Evolutionary conservation across 2,113 vertebrate species (phyloP), one percentile per base, ranked within the genome.

Genomic region (Cephalopterus ornatus): DNA sequence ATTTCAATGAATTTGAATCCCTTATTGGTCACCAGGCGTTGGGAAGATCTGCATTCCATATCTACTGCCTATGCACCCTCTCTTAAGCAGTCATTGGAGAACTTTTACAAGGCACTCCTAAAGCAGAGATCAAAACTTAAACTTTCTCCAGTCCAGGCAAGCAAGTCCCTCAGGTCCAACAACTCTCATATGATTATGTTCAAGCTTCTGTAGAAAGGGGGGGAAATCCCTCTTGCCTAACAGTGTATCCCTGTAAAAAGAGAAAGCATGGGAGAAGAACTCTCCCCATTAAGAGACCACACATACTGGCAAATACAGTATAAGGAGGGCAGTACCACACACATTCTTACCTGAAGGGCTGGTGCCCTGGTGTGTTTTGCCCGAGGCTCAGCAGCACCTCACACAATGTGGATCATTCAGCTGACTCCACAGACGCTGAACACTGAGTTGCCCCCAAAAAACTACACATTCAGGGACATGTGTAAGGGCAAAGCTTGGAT

Each of bases 401-500:
- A 5, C 6, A 19, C 12, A 3, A 6, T 2, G 15, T 1, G 6
- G 30, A 27, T 53, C 49, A 19, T 33, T 32, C 59, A 12, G 6
- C 33, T 62, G 49, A 21, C 42, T 58, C 42, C 1, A 0, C 5
- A 1, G 35, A 27, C 59, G 27, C 20, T 1, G 0, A 75, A 59
- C 1, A 3, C 14, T 0, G 2, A 32, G 35, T 44, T 67, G n/a
- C 20, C 61, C 24, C 21, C 33, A 56, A 61, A 53, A 65, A 26
- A 35, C 18, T 8, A 53, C 39, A 49, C 0, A 0, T 49, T 44
- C 15, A 49, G 28, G 21, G 18, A 70, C 6, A 37, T 0, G 1
- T 21, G 11, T 24, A 35, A 74, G n/a, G 11, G 55, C 49, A 52
- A 19, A 33, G 9, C 37, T 35, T 56, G 41, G 37, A 56, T 1